Base-by-base conservation (phyloP, 2,797 vertebrate genomes). In the Aselliscus stoliczkanus region DNA sequence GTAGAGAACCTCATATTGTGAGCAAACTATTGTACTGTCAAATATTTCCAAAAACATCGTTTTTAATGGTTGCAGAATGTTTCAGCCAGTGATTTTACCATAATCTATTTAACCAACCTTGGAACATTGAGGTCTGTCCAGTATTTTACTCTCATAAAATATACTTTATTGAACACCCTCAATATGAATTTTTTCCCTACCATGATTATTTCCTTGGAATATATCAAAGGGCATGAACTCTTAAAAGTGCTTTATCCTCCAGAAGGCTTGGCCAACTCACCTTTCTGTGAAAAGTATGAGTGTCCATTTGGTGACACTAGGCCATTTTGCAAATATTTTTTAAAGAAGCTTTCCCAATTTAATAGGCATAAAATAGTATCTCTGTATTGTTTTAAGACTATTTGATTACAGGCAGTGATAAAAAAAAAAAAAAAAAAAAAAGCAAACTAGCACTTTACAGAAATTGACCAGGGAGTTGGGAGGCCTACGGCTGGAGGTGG, bases 21-120 rank as follows among this genome's bases (percentile, higher is more conserved):
- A 92, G 5, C 67, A 75, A 64, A 64, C 9, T 88, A 31, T 90
- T 79, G 27, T 67, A 60, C 34, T 50, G 42, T 56, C 21, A 83
- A 88, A 56, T 65, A 70, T 73, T 69, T 92, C 88, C 34, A 64
- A 94, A 97, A 96, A 75, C 18, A 69, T 64, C 56, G 88, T 82
- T 91, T 92, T 92, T 87, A 93, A 90, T 81, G 80, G n/a, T 21
- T 73, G 17, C 10, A 77, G 67, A 73, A 76, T 60, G 34, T 77
- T 86, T 93, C 70, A 89, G 70, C 70, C 84, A 89, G 58, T 90
- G 56, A 96, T 73, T 69, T 75, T 87, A 67, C 11, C 10, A 23
- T 73, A 52, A 89, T 90, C 37, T 70, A 50, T 76, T 86, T 93
- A 95, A 87, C 25, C n/a, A 92, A 64, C 17, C 54, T 92, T 62